phyloP scores from a whole-genome alignment of 2,797 vertebrate species.

The Rhyacichthys aspro region DNA sequence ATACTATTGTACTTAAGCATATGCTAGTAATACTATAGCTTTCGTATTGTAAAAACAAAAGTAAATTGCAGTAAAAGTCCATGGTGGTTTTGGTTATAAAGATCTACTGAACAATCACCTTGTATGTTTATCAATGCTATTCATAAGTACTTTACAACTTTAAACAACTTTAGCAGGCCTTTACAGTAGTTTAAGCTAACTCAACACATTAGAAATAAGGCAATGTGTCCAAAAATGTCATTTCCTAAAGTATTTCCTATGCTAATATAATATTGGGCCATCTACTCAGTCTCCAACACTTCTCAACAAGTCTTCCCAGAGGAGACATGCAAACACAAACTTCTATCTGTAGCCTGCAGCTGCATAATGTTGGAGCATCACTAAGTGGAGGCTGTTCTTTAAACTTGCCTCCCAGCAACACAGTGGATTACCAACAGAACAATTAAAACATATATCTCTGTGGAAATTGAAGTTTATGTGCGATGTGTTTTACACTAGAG shows the following conservation, averaged over 20 bases:
- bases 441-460: conserved; percentile 19
- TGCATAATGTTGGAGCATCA: conserved; percentile 33
- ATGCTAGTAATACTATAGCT: too few relatives aligned
- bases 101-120: too few relatives aligned
- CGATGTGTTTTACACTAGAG: conserved; percentile 15
- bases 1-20: too few relatives aligned
- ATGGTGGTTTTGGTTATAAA: too few relatives aligned
- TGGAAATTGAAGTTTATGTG: conserved; percentile 7
- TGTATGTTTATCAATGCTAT: too few relatives aligned
- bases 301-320: conserved; percentile 32
- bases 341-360: conserved; percentile 50
- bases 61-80: too few relatives aligned
- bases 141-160: too few relatives aligned
- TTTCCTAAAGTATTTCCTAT: too few relatives aligned
- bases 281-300: conserved; percentile 28
- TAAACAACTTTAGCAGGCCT: too few relatives aligned
- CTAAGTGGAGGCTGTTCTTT: conserved; percentile 39
- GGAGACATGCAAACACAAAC: conserved; percentile 30
- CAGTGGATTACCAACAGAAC: conserved; percentile 2
- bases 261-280: neutral
- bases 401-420: conserved; percentile 42
- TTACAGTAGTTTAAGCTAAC: neutral
- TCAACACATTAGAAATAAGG: too few relatives aligned
- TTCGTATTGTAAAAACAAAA: too few relatives aligned
- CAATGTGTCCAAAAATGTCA: too few relatives aligned